These are phyloP conservation scores for Buteo buteo DNA, from an alignment of 2,113 vertebrate genomes.

Conservation along the genomic window DNA sequence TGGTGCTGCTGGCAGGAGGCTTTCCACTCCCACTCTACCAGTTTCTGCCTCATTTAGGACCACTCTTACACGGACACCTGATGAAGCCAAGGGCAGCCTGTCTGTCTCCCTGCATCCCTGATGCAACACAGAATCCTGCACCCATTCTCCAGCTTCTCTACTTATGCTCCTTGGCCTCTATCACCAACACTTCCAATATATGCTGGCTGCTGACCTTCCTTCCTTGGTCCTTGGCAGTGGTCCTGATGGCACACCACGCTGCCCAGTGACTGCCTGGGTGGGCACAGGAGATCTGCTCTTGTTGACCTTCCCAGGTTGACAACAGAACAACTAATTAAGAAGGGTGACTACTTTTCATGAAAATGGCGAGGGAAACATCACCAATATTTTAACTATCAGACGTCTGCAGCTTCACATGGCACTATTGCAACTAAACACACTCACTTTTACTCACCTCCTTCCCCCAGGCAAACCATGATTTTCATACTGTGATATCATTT, in stretches of 20 bases:
- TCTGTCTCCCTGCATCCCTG: neutral
- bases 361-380: neutral
- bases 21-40: neutral
- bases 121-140: neutral
- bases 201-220: neutral
- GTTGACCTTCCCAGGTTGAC: neutral
- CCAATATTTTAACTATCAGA: neutral
- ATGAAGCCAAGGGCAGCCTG: neutral
- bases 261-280: neutral
- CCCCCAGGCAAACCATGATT: neutral
- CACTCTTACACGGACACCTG: too few species aligned
- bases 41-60: neutral
- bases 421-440: neutral
- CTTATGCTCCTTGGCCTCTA: neutral
- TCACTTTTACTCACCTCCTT: neutral
- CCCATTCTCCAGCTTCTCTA: neutral
- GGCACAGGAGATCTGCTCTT: neutral
- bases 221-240: neutral
- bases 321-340: neutral
- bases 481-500: neutral
- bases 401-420: neutral
- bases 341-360: neutral
- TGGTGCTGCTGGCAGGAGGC: fast-evolving
- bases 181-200: neutral
- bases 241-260: fast-evolving